These are phyloP conservation scores for Antheraea pernyi DNA, from an alignment of 1,140 invertebrate genomes.

Conservation along the genomic window DNA sequence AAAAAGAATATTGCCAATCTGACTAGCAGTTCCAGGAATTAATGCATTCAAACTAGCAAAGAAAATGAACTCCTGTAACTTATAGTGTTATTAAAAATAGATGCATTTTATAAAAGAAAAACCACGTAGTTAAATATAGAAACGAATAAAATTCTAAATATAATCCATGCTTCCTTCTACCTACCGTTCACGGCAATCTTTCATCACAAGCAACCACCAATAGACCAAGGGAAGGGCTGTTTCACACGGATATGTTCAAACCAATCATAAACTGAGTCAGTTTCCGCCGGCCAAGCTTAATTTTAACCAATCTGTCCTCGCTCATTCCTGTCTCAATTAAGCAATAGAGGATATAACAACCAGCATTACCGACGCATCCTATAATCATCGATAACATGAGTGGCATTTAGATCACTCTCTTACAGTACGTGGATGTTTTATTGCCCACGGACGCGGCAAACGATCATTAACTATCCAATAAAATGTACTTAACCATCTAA, in stretches of 20 bases:
- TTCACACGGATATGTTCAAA: constrained; percentile 24
- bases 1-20: too few relatives aligned
- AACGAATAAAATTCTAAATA: too few relatives aligned
- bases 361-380: constrained; percentile 42
- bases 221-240: neutral
- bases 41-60: too few relatives aligned
- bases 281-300: constrained; percentile 19
- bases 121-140: too few relatives aligned
- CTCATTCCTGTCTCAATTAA: constrained; percentile 38
- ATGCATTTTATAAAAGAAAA: neutral
- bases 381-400: constrained; percentile 37
- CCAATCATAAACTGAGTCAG: constrained; percentile 22
- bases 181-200: neutral
- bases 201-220: neutral
- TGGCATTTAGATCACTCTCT: constrained; percentile 44
- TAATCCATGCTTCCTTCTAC: neutral
- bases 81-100: too few relatives aligned
- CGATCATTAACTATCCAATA: constrained; percentile 36
- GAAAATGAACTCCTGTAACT: too few relatives aligned
- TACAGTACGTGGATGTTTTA: constrained; percentile 40
- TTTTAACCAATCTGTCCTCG: constrained; percentile 37
- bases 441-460: constrained; percentile 32
- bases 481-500: constrained; percentile 37
- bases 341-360: constrained; percentile 45
- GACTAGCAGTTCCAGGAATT: too few relatives aligned